Conservation (phyloP, 1,140 invertebrate species). For the Drosophila pseudoobscura region DNA sequence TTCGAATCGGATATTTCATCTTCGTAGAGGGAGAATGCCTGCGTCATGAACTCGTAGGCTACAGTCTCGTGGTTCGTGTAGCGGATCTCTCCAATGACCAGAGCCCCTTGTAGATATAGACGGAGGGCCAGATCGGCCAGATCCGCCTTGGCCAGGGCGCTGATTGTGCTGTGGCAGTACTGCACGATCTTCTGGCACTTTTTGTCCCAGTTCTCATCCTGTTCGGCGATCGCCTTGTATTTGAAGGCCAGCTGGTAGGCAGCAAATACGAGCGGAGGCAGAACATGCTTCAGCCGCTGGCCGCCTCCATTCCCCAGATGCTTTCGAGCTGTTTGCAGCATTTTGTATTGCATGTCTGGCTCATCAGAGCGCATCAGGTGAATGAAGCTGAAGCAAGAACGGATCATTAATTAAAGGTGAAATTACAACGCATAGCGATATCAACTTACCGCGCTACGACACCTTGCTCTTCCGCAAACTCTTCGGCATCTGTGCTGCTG, state of each 20-base stretch:
- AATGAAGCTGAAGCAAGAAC: constrained; percentile 87
- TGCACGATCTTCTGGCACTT: constrained; percentile 99
- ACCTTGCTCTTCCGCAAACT: constrained; percentile 98
- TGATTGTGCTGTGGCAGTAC: constrained; percentile 98
- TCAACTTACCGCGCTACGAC: constrained; percentile 86
- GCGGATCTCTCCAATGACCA: constrained; percentile 95
- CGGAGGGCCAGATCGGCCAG: constrained; percentile 95
- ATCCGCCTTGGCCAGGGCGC: constrained; percentile 95
- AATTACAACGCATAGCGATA: neutral
- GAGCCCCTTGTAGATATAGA: constrained; percentile 96
- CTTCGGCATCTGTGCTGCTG: constrained; percentile 90
- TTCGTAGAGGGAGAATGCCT: constrained; percentile 98
- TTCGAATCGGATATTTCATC: constrained; percentile 99
- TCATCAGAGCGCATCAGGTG: constrained; percentile 94
- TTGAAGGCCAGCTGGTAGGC: constrained; percentile 95
- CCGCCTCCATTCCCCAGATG: constrained; percentile 95
- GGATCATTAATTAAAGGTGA: neutral
- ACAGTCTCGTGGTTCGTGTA: constrained; percentile 98
- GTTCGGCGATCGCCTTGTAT: constrained; percentile 89
- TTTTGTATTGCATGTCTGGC: constrained; percentile 97
- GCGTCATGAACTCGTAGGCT: constrained; percentile 99
- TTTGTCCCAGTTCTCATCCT: constrained; percentile 99
- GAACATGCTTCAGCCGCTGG: constrained; percentile 93
- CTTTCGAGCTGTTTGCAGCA: constrained; percentile 93
- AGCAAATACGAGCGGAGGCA: constrained; percentile 98